These are phyloP conservation scores for Campylomormyrus tamandua DNA, from an alignment of 2,113 vertebrate species.

Conservation along the genomic window DNA sequence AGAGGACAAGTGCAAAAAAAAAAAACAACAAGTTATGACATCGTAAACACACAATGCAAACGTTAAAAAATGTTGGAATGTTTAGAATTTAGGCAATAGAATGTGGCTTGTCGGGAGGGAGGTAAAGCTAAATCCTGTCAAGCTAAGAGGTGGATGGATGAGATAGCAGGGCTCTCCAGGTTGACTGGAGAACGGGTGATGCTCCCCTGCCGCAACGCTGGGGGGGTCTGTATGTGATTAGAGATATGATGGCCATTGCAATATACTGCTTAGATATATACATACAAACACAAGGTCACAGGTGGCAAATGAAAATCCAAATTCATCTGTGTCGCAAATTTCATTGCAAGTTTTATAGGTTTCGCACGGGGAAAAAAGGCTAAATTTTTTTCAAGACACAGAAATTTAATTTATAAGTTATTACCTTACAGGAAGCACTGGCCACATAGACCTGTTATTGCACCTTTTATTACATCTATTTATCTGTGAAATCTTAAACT, in stretches of 20 bases:
- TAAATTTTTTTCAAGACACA: neutral
- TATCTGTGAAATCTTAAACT: neutral
- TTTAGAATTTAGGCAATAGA: neutral
- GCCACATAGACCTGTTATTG: neutral
- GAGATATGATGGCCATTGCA: neutral
- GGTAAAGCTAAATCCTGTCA: neutral
- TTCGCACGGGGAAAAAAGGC: neutral
- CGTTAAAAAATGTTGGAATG: neutral
- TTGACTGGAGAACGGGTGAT: neutral
- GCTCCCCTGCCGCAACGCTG: neutral
- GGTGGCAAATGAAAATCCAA: neutral
- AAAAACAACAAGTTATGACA: neutral
- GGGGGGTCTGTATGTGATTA: neutral
- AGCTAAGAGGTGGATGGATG: neutral
- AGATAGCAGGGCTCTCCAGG: neutral
- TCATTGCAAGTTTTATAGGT: neutral
- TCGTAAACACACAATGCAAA: neutral
- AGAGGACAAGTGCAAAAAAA: neutral
- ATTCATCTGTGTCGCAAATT: neutral
- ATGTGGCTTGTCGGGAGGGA: neutral
- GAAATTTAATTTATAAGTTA: neutral
- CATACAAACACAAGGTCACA: neutral
- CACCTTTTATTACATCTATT: neutral
- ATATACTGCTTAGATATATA: constrained; percentile 1
- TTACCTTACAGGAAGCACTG: neutral